A percentile compares a stretch with the other conserved stretches of the same genome.
These are phyloP conservation scores for Torymus auratus DNA, from an alignment of 2,888 invertebrate species.

Conservation along the genomic window DNA sequence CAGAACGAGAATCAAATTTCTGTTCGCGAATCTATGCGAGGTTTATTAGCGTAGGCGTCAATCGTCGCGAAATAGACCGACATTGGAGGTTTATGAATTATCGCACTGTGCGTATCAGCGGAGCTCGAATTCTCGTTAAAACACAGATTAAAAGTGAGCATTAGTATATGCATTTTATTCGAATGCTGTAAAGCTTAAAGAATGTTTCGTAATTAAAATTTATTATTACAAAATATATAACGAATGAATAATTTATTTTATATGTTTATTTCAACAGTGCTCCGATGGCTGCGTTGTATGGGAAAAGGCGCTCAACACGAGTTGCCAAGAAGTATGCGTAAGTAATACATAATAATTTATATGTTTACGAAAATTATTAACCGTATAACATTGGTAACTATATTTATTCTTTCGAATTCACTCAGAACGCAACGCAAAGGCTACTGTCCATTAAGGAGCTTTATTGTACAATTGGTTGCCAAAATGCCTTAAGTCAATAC, in stretches of 20 bases:
- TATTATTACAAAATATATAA: no score
- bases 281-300: conserved; percentile 87
- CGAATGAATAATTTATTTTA: conserved; percentile 31
- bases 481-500: conserved; percentile 87
- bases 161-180: no score
- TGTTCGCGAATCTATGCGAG: conserved; percentile 1
- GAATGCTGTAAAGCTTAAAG: no score
- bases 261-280: conserved; percentile 83
- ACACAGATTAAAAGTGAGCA: no score
- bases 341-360: conserved; percentile 78
- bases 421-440: conserved; percentile 85
- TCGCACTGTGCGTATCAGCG: no score
- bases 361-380: no score
- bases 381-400: background rate
- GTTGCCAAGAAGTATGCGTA: conserved; percentile 90
- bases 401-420: conserved; percentile 59
- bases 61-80: no score
- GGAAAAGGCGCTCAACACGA: conserved; percentile 85
- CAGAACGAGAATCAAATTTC: conserved; percentile 14
- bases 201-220: no score
- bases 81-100: no score
- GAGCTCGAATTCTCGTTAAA: no score
- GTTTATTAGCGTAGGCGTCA: background rate
- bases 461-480: conserved; percentile 90
- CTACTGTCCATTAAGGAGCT: conserved; percentile 83